A percentile compares a stretch with the other conserved stretches of the same genome.
Conservation (phyloP, 2,888 invertebrate species). For the Drosophila birchii region DNA sequence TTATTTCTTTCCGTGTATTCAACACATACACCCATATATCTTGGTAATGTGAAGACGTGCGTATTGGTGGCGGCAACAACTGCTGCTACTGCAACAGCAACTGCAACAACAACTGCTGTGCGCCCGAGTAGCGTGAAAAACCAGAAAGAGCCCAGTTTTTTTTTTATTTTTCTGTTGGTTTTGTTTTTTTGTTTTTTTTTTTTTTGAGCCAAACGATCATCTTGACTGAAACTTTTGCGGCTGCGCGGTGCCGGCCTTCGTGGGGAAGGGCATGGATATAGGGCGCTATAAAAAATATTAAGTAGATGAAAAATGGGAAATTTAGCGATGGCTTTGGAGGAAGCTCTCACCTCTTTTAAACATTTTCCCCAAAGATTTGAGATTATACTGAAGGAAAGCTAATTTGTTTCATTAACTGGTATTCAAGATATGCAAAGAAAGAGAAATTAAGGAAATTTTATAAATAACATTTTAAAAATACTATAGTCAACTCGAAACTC, state of each 20-base stretch:
- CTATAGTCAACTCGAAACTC: background rate
- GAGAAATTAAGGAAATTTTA: background rate
- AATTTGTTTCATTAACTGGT: background rate
- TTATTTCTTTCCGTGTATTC: slow-evolving; percentile 2
- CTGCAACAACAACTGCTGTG: slow-evolving; percentile 47
- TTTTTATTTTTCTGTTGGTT: slow-evolving; percentile 41
- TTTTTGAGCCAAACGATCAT: slow-evolving; percentile 57
- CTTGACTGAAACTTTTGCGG: slow-evolving; percentile 30
- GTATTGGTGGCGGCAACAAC: slow-evolving; percentile 56
- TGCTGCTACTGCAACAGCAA: slow-evolving; percentile 52
- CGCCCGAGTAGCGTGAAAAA: slow-evolving; percentile 70
- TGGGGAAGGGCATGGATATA: slow-evolving; percentile 44
- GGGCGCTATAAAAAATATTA: slow-evolving; percentile 23
- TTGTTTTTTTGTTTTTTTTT: slow-evolving; percentile 42
- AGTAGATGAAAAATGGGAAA: slow-evolving; percentile 29
- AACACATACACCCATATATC: slow-evolving; percentile 26
- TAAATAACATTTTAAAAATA: background rate
- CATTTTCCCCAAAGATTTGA: background rate
- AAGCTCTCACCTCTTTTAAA: background rate
- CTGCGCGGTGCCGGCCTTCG: slow-evolving; percentile 51
- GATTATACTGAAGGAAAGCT: too few species aligned
- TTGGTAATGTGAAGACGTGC: slow-evolving; percentile 75
- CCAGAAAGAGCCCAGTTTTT: slow-evolving; percentile 76
- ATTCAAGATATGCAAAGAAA: background rate
- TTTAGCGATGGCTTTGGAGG: background rate